Evolutionary conservation across 1,140 invertebrate genomes (phyloP).

Genomic region (Ostrea edulis): DNA sequence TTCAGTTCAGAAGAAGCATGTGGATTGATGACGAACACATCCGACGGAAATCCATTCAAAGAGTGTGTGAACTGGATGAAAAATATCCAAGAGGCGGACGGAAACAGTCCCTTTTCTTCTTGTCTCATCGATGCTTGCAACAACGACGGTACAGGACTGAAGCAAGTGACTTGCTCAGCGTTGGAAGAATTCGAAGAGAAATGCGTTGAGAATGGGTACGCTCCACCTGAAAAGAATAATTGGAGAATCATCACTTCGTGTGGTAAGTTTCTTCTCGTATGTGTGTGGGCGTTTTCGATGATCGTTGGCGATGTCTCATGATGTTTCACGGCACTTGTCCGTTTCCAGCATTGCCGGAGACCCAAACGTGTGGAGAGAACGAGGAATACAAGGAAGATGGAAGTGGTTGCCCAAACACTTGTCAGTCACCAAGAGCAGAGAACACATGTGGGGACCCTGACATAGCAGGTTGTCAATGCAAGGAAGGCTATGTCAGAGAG

Average conservation of each 20-base stretch:
- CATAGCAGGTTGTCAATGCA: constrained; percentile 39
- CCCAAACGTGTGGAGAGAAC: constrained; percentile 17
- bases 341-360: neutral
- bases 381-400: constrained; percentile 12
- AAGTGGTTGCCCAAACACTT: constrained; percentile 36
- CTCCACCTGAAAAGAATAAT: neutral
- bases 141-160: neutral
- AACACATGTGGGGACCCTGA: neutral
- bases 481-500: constrained; percentile 23
- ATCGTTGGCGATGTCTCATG: neutral
- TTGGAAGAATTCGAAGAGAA: neutral
- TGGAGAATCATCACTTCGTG: constrained; percentile 70
- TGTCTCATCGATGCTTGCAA: constrained; percentile 11
- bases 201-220: neutral
- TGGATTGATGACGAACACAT: neutral
- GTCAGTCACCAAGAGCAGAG: neutral
- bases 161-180: neutral
- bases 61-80: neutral
- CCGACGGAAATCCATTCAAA: neutral
- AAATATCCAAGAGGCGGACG: neutral
- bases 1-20: neutral
- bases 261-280: neutral
- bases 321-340: neutral
- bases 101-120: neutral
- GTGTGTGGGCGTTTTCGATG: neutral